phyloP scores from a whole-genome alignment of 2,797 vertebrate genomes.

The Naso thynnoides region DNA sequence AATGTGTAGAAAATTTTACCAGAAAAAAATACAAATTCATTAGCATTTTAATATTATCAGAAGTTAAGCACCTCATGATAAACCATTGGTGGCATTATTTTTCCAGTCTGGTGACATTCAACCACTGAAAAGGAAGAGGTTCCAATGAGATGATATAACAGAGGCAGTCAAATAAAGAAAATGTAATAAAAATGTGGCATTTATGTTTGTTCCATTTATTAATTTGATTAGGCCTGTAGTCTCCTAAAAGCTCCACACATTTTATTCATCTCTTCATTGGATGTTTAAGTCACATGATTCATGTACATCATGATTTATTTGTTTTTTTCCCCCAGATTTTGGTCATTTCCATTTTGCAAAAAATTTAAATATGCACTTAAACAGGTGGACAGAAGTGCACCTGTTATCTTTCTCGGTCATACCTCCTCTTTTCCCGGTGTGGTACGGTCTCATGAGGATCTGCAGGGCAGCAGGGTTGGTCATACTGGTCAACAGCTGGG shows the following conservation, averaged over 20 bases:
- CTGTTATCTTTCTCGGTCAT: not conserved
- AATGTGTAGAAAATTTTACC: not conserved
- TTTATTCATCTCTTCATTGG: not conserved
- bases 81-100: not conserved
- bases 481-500: constrained; percentile 94
- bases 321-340: no score
- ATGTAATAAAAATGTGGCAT: not conserved
- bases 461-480: constrained; percentile 95
- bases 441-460: constrained; percentile 92
- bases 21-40: not conserved
- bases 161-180: not conserved
- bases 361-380: not conserved
- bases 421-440: constrained; percentile 90
- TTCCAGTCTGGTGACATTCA: not conserved
- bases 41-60: not conserved
- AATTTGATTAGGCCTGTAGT: not conserved
- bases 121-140: not conserved
- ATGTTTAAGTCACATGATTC: not conserved
- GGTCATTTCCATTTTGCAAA: no score
- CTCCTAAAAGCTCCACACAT: not conserved
- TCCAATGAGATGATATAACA: not conserved
- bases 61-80: not conserved
- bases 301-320: not conserved
- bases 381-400: not conserved
- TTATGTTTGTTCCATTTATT: not conserved